Base-by-base conservation (phyloP, 2,888 invertebrate species). In the Malthinus flaveolus region DNA sequence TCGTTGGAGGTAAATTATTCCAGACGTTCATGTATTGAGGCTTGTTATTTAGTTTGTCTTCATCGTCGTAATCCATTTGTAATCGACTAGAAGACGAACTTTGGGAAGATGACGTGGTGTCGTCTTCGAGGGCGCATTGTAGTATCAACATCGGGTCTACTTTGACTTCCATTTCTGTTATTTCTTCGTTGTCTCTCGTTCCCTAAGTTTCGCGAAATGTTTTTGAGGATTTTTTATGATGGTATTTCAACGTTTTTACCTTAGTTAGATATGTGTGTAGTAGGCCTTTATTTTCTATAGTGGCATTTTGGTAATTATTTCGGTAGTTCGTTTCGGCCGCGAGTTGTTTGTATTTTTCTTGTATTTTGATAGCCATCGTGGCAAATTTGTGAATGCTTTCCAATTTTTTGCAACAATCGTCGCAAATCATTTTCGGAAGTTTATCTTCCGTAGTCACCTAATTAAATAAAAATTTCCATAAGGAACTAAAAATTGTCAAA, bases 141-240 rank as follows among this genome's bases (percentile, higher is more conserved):
- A 87, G 74, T 66, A 88, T 84, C 72, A 87, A 78, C 86, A 87
- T 87, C 3, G 88, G 88, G 73, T 88, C 88, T 0, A 88, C 83
- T 71, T 82, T 83, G 1, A 88, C 84, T 79, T 88, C 87, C 82
- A 88, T 84, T 77, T 86, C 82, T 49, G 82, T 82, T 49, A 79
- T 75, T 71, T 77, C 77, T 58, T 57, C 67, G 56, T 70, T 71
- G 53, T 72, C 73, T 60, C 69, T 71, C 23, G 68, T 61, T 49
- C 71, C 73, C 73, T 74, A 33, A 44, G 66, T 56, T 23, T 23
- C 35, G 42, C 9, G 15, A 56, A 55, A 37, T 35, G 11, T 39
- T 35, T 35, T 10, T 35, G 10, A 4, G 5, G 2, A 3, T 35
- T 35, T 11, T 3, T 35, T 11, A 3, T 23, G 2, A 23, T 23